Base-by-base conservation (phyloP, 1,140 invertebrate species). In the Eurytemora carolleeae region DNA sequence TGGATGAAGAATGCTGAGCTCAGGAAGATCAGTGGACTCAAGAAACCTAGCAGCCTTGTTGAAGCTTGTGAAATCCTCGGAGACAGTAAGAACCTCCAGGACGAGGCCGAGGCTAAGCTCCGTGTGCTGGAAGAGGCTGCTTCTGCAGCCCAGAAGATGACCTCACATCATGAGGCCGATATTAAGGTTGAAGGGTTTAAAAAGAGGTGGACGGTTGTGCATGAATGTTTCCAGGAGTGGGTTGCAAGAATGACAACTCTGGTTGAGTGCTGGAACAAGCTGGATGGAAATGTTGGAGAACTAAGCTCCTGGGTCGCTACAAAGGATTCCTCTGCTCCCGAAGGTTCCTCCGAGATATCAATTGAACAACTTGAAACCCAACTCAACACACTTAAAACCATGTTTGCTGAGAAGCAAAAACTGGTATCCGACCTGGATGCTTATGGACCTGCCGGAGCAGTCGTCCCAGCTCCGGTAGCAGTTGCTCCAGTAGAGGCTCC, bases 1-100 rank as follows among this genome's bases (percentile, higher is more conserved):
- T 67, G 67, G 67, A 67, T 67, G 65, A 65, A 67, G 7, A 53
- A 55, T 17, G 64, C 67, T 17, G 65, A 66, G 60, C 24, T 58
- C 20, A 59, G 63, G 2, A 58, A 63, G 60, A 66, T 64, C 53
- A 64, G 63, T 0, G n/a, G 60, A 3, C 63, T 67, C 1, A 52
- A 24, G 26, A 67, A 67, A 56, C 67, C 67, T 3, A 25, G 55
- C 1, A 65, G 58, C 53, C 63, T 67, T 1, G 65, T 64, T 19
- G 67, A 66, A 12, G 65, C 67, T 59, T 25, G 59, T n/a, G 57
- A 63, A n/a, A 59, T 67, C 17, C 64, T 67, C 3, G 64, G 64
- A 23, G 62, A 61, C 2, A 60, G 62, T 19, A 64, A 67, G 59
- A 55, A 25, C 53, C 44, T 61, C n/a, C 59, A 61, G 44, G 59